phyloP scores from a whole-genome alignment of 23 tunicate genomes.

The Clavelina lepadiformis region DNA sequence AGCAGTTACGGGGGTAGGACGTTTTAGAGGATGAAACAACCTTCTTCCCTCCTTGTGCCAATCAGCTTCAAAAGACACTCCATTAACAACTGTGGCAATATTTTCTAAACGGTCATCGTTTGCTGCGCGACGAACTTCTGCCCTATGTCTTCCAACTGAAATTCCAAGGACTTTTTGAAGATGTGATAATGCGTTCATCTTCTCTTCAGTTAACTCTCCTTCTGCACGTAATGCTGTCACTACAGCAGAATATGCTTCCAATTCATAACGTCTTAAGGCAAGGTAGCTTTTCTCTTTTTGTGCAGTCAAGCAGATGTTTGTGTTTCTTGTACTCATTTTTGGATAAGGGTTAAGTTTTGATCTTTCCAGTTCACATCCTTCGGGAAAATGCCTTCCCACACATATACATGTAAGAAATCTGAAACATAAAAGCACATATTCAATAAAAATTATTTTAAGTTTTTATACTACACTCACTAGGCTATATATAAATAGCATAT shows the following conservation, averaged over 20 bases:
- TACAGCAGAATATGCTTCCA: constrained; percentile 58
- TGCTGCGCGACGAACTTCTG: constrained; percentile 75
- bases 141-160: constrained; percentile 43
- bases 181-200: constrained; percentile 16
- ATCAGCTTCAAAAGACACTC: constrained; percentile 14
- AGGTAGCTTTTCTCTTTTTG: constrained; percentile 19
- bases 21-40: constrained; percentile 1
- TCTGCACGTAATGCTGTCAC: constrained; percentile 54
- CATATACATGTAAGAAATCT: no score
- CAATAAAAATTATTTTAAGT: no score
- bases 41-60: constrained; percentile 67
- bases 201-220: constrained; percentile 43
- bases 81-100: constrained; percentile 21
- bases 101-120: constrained; percentile 51
- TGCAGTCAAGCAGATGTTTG: constrained; percentile 1
- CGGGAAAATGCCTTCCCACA: no score
- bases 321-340: constrained; percentile 13
- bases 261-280: constrained; percentile 42
- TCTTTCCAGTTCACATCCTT: no score
- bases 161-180: constrained; percentile 42
- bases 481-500: no score
- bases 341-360: no score
- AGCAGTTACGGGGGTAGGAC: constrained; percentile 40
- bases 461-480: no score
- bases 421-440: no score